Evolutionary conservation across 1,140 invertebrate species (phyloP).

Genomic region (Heterodera schachtii): DNA sequence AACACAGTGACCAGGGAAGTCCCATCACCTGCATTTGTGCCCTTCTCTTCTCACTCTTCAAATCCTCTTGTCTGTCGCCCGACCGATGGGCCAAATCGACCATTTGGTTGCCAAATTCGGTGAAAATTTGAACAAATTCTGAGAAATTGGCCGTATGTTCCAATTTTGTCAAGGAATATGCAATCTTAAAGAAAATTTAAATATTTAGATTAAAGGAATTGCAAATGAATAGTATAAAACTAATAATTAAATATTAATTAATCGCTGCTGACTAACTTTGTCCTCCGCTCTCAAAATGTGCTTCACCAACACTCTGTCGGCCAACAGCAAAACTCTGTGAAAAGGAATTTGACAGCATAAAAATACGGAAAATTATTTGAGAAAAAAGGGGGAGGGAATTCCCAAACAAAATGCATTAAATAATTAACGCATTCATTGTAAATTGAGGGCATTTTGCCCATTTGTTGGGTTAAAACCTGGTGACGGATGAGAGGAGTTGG

Average conservation of each 20-base stretch:
- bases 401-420: not conserved
- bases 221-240: no score
- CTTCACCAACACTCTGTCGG: conserved; percentile 97
- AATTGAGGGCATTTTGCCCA: no score
- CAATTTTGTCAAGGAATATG: conserved; percentile 70
- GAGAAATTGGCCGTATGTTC: conserved; percentile 95
- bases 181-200: conserved; percentile 68
- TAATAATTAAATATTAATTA: no score
- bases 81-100: conserved; percentile 93
- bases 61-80: conserved; percentile 71
- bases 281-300: conserved; percentile 92
- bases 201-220: no score
- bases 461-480: conserved; percentile 66
- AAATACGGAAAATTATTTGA: no score
- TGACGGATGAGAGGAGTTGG: conserved; percentile 89
- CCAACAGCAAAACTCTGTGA: conserved; percentile 83
- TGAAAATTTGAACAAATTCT: conserved; percentile 97
- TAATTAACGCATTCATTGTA: no score
- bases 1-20: no score
- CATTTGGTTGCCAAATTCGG: conserved; percentile 96
- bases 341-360: not conserved
- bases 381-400: not conserved
- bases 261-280: conserved; percentile 73
- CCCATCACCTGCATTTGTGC: conserved; percentile 84
- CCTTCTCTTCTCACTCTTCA: conserved; percentile 89